phyloP scores from a whole-genome alignment of 2,797 vertebrate species.

The Microcaecilia unicolor region DNA sequence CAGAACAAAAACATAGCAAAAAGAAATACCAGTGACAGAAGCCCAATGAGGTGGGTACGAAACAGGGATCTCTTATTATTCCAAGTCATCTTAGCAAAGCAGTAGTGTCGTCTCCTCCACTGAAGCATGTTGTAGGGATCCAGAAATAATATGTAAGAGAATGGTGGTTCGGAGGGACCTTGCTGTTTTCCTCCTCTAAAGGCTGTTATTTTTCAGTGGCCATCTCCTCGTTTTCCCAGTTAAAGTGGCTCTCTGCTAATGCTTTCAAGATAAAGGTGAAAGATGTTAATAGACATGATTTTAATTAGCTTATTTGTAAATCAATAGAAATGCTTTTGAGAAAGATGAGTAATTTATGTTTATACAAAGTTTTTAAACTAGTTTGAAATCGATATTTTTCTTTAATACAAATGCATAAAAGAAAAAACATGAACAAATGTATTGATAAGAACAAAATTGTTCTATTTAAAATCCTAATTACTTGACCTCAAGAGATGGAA shows the following conservation, averaged over 20 bases:
- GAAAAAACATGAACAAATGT: too few relatives aligned
- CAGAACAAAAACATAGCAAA: slow-evolving; percentile 73
- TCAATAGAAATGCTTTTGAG: background rate
- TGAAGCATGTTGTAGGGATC: slow-evolving; percentile 81
- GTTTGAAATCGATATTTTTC: background rate
- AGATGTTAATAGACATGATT: background rate
- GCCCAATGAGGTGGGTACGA: slow-evolving; percentile 66
- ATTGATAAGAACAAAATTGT: too few relatives aligned
- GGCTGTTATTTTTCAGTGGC: slow-evolving; percentile 38
- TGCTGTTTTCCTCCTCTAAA: slow-evolving; percentile 3
- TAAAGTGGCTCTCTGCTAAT: slow-evolving; percentile 8
- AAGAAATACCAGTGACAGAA: slow-evolving; percentile 69
- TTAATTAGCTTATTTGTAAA: background rate
- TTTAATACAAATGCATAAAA: too few relatives aligned
- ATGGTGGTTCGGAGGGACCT: slow-evolving; percentile 6
- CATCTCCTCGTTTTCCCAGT: slow-evolving; percentile 22
- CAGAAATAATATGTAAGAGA: slow-evolving; percentile 10
- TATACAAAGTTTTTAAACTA: background rate
- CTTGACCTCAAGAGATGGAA: too few relatives aligned
- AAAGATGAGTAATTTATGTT: background rate
- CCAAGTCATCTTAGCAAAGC: slow-evolving; percentile 95
- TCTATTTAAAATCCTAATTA: too few relatives aligned
- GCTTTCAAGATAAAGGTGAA: slow-evolving; percentile 24
- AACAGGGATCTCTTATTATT: slow-evolving; percentile 78
- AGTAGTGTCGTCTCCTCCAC: slow-evolving; percentile 93